These are phyloP conservation scores for Kryphioiulus occultus DNA, from an alignment of 2,888 invertebrate genomes.

Conservation along the genomic window DNA sequence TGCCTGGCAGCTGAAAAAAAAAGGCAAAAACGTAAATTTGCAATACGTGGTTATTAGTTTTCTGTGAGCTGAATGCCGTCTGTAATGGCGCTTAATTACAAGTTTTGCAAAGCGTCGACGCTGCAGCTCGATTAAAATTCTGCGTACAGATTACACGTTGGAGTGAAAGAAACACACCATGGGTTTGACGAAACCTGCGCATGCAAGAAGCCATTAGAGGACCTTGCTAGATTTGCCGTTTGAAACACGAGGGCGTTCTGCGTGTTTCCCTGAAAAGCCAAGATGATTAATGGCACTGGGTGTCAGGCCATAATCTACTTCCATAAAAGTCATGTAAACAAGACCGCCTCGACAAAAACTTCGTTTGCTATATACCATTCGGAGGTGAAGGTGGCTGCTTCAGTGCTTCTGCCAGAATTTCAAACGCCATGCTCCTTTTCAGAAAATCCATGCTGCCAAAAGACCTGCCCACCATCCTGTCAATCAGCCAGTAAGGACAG, in stretches of 20 bases:
- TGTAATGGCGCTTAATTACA: background rate
- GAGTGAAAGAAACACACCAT: background rate
- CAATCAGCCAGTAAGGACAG: background rate
- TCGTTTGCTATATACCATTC: background rate
- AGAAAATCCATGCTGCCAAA: background rate
- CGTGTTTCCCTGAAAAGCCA: conserved; percentile 4
- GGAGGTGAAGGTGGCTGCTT: background rate
- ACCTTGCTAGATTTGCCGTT: background rate
- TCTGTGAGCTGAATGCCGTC: background rate
- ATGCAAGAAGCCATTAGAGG: background rate
- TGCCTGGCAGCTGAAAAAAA: conserved; percentile 32
- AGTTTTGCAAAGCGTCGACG: background rate
- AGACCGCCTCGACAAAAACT: background rate
- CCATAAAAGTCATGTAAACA: conserved; percentile 35
- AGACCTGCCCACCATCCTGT: background rate
- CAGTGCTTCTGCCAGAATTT: background rate
- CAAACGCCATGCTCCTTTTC: background rate
- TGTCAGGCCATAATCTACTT: conserved; percentile 20
- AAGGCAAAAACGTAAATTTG: background rate
- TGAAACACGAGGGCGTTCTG: background rate
- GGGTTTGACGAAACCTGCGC: background rate
- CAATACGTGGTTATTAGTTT: background rate
- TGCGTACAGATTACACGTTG: background rate
- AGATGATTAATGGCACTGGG: conserved; percentile 8
- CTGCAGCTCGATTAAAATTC: background rate